phyloP scores from a whole-genome alignment of 2,797 vertebrate species.

The Sebastes iracundus region DNA sequence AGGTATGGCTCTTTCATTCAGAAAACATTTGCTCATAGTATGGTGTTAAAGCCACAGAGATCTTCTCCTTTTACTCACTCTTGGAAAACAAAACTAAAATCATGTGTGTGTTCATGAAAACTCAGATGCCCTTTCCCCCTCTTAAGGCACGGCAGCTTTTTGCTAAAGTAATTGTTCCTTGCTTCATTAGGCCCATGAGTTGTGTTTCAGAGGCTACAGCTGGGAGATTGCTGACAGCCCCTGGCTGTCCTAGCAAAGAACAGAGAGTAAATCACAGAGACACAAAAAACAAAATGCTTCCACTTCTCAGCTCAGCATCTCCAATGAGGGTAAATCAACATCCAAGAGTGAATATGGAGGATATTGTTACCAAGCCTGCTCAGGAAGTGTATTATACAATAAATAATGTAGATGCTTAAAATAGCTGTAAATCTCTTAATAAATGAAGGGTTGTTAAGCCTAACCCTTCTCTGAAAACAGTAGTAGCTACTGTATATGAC shows the following conservation, averaged over 20 bases:
- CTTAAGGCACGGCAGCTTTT: constrained; percentile 59
- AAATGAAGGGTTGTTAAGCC: not conserved
- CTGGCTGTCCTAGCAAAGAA: constrained; percentile 69
- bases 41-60: not conserved
- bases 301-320: constrained; percentile 47
- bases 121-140: constrained; percentile 42
- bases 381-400: constrained; percentile 9
- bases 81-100: constrained; percentile 14
- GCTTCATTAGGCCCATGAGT: constrained; percentile 81
- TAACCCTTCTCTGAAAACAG: not conserved
- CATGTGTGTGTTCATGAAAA: constrained; percentile 38
- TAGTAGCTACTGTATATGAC: no score
- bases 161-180: constrained; percentile 74
- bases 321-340: constrained; percentile 49
- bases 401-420: not conserved
- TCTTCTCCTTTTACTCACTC: constrained; percentile 8
- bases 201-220: constrained; percentile 77
- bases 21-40: not conserved
- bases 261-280: constrained; percentile 63
- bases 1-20: not conserved
- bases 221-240: constrained; percentile 74
- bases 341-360: not conserved
- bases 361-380: not conserved
- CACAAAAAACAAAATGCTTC: constrained; percentile 61
- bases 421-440: not conserved